Evolutionary conservation across 2,113 vertebrate genomes (phyloP), one percentile per base, ranked within the genome.

Genomic region (Spea bombifrons): DNA sequence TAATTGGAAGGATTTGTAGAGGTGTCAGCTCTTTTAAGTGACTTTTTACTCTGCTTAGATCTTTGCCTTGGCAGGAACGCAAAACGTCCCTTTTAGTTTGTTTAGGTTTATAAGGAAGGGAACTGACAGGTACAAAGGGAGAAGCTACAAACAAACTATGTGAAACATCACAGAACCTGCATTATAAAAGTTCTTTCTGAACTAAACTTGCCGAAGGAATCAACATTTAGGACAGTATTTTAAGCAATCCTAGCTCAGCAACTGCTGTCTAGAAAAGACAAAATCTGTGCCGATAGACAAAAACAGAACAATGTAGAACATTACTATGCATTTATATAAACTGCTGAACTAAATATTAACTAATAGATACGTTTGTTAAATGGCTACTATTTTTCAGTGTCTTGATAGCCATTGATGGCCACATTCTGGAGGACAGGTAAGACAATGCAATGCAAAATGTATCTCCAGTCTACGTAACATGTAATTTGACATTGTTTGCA

Each of bases 1-100:
- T 77, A 77, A 77, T 77, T 77, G 75, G 75, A 77, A 77, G 55
- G 53, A 70, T 77, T 77, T 70, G 75, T 77, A 77, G 45, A 71
- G 66, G 63, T 77, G 75, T 70, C 75, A 61, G 75, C 66, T 69
- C 52, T 49, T 76, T 76, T 61, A 75, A 75, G 75, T 76, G 15
- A 63, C 53, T 50, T 57, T 59, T 77, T 70, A 16, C 67, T 77
- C 55, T 63, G 66, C 75, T 77, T 71, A 69, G 75, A 70, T 77
- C 66, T 70, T 48, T 49, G 55, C 17, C 48, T 71, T 77, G 75
- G 46, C 75, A 44, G 16, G 52, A 77, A 71, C 48, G 52, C 30
- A 63, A 70, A 76, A 76, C 68, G 68, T 46, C 57, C 70, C 45
- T 71, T 70, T 77, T 77, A 61, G 66, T 71, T 63, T 77, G 16